Base-by-base conservation (phyloP, 2,113 vertebrate species). In the Paradisaea rubra region DNA sequence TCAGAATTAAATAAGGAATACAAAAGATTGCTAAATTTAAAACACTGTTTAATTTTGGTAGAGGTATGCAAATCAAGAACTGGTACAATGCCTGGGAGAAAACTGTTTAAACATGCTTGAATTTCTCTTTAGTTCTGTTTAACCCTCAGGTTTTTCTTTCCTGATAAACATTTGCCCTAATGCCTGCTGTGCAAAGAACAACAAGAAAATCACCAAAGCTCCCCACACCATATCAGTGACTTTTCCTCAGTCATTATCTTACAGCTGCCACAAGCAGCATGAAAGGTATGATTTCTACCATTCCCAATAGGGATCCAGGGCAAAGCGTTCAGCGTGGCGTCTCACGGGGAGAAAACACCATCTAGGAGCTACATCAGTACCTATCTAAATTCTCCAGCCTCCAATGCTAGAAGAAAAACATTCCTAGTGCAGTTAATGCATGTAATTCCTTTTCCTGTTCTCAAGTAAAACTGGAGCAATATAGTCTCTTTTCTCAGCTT, bases 101-200 rank as follows among this genome's bases (percentile, higher is more conserved):
- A 98, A 95, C 86, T 95, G 41, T 94, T 96, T 96, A 95, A 97
- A 94, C 85, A 92, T 89, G 89, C 95, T 96, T 95, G 94, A 97
- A 95, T 97, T 97, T 95, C 94, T 85, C 66, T 94, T 93, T 78
- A 95, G 88, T 80, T 97, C 91, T 64, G 77, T 93, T 98, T 97
- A 97, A 97, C 95, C 95, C 84, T 95, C 71, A 59, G 50, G 21
- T 72, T 93, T 93, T 92, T 91, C 89, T 64, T 94, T 88, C 68
- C 86, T 95, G 96, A 97, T 97, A 97, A 98, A 97, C 89, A 97
- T 96, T 97, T 97, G 81, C 94, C 97, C 91, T 92, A 64, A 66
- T 39, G 35, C 94, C 95, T 95, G 96, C 96, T 97, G 95, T 92
- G 95, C 88, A 88, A 86, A 91, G 96, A 97, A 97, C 95, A 98